Percentiles rank a stretch among this genome's conserved stretches.
Conservation (phyloP, 2,113 vertebrate genomes). For the Cavia porcellus region DNA sequence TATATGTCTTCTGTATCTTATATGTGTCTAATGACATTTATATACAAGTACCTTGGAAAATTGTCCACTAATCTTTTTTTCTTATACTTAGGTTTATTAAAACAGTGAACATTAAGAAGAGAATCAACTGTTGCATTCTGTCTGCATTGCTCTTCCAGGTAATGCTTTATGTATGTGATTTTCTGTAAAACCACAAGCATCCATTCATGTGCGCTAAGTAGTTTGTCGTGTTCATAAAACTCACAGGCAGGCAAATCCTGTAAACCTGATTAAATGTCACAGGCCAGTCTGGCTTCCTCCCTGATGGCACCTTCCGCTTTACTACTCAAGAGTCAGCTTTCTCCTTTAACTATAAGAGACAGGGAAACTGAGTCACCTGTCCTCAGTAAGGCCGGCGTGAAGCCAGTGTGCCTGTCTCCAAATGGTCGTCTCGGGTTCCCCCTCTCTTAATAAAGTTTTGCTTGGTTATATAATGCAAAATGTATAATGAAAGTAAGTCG, state of each 20-base stretch:
- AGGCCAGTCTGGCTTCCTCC: neutral
- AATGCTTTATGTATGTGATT: constrained; percentile 61
- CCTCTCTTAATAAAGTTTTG: constrained; percentile 51
- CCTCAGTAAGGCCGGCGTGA: neutral
- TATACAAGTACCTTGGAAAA: constrained; percentile 46
- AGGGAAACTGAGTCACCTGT: neutral
- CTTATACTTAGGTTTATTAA: constrained; percentile 89
- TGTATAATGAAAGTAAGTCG: constrained; percentile 11
- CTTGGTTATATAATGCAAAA: neutral
- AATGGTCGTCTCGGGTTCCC: neutral
- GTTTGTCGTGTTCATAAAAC: neutral
- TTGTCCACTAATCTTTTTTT: constrained; percentile 35
- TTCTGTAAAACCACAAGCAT: neutral
- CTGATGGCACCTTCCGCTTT: neutral
- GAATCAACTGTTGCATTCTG: constrained; percentile 92
- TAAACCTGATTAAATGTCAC: neutral
- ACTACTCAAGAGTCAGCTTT: neutral
- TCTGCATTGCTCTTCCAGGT: constrained; percentile 97
- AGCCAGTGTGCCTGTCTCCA: neutral
- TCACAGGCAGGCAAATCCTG: neutral
- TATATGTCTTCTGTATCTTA: neutral
- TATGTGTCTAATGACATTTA: neutral
- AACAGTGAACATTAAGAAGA: constrained; percentile 88
- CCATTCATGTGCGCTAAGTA: neutral
- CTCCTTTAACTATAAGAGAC: neutral